phyloP scores from a whole-genome alignment of 2,113 vertebrate species.

The Myodes glareolus region DNA sequence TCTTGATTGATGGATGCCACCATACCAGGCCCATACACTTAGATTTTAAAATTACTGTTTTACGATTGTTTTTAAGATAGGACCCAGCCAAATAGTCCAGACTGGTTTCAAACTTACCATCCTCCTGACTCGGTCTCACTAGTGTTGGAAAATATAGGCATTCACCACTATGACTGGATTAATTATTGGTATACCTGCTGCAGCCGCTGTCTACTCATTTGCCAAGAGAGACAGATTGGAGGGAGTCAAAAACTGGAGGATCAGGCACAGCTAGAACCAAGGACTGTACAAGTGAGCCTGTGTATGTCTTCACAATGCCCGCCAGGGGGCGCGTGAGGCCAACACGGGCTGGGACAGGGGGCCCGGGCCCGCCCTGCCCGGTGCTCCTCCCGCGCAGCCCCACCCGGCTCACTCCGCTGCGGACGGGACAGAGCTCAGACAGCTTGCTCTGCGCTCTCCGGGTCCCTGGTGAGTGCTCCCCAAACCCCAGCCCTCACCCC shows the following conservation, averaged over 20 bases:
- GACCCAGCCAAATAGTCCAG: neutral
- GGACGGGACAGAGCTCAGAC: conserved; percentile 32
- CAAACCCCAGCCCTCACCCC: neutral
- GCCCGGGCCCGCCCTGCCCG: conserved; percentile 50
- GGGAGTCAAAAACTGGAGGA: rapidly evolving
- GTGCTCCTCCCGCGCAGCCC: conserved; percentile 48
- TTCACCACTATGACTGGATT: neutral
- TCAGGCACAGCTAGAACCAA: neutral
- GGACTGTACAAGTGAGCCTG: too few relatives aligned
- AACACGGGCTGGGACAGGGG: neutral
- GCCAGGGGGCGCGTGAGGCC: conserved; percentile 66
- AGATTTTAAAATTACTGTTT: neutral
- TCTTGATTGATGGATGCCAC: neutral
- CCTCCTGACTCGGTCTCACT: neutral
- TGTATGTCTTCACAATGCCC: neutral
- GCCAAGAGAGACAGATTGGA: neutral
- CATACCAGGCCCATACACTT: too few relatives aligned
- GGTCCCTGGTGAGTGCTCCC: conserved; percentile 72
- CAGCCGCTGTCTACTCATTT: too few relatives aligned
- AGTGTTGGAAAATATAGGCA: neutral
- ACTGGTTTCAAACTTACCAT: neutral
- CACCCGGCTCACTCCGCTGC: conserved; percentile 65
- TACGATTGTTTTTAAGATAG: neutral
- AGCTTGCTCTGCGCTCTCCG: neutral
- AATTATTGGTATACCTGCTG: neutral